Conservation (phyloP, 2,888 invertebrate species). For the Dinocampus coccinellae region DNA sequence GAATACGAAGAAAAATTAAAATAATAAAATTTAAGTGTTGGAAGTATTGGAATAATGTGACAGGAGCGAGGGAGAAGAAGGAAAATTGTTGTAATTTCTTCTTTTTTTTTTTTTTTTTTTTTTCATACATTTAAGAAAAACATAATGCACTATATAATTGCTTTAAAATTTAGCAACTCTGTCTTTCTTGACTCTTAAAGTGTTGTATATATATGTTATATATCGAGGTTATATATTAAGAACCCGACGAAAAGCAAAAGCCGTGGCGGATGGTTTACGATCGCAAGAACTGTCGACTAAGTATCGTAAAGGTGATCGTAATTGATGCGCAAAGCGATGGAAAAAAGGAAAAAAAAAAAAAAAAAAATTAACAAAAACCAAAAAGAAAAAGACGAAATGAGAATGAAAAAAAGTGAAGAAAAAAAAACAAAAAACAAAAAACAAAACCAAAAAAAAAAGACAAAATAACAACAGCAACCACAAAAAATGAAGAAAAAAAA, state of each 20-base stretch:
- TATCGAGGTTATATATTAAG: neutral
- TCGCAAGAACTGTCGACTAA: conserved; percentile 55
- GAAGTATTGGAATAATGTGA: neutral
- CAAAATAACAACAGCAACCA: too few species aligned
- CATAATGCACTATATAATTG: neutral
- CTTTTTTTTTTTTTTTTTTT: neutral
- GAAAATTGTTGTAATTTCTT: neutral
- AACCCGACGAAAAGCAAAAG: conserved; percentile 25
- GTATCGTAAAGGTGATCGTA: conserved; percentile 62
- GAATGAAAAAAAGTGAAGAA: neutral
- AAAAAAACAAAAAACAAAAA: neutral
- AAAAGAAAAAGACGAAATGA: too few species aligned
- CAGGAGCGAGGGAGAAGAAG: too few species aligned
- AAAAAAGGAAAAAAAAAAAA: conserved; percentile 2
- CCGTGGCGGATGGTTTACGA: conserved; percentile 55
- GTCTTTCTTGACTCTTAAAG: neutral
- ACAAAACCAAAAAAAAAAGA: neutral
- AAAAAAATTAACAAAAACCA: neutral
- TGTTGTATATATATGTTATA: conserved; percentile 22
- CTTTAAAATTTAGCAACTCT: conserved; percentile 1
- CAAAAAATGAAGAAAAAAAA: neutral
- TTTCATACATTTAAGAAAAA: neutral
- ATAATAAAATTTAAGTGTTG: neutral
- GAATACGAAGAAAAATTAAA: too few species aligned
- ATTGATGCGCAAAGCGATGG: conserved; percentile 59